Base-by-base conservation (phyloP, 1,140 invertebrate species). In the Idris sp. region DNA sequence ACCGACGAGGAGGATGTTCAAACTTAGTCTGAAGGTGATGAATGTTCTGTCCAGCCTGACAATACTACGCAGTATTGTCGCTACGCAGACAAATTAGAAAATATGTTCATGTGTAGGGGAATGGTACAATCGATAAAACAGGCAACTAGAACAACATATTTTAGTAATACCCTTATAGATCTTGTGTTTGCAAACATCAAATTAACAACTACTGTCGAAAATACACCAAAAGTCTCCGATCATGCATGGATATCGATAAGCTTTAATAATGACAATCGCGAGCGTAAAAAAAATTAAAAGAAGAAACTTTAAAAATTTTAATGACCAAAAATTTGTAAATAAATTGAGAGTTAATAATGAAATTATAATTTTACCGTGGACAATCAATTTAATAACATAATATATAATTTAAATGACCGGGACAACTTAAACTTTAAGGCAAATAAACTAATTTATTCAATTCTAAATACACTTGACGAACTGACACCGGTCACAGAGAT, bases 381-480 rank as follows among this genome's bases (percentile, higher is more conserved):
- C 19, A 49, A 49, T 35, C 26, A n/a, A 15, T 7, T 44, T n/a
- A 44, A 48, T 31, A 48, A n/a, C 28, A 13, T 13, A n/a, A 19
- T 2, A 14, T n/a, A 43, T n/a, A n/a, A n/a, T n/a, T n/a, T n/a
- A n/a, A n/a, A n/a, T n/a, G n/a, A n/a, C n/a, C n/a, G n/a, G n/a
- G 46, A 51, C 26, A 62, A 62, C 1, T 51, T 62, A 51, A 51
- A 62, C 25, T 19, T 10, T 43, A 33, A 62, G 6, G 44, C 58
- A n/a, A 51, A 62, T 51, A 51, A 41, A 16, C 51, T 62, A 41
- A 62, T 62, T 51, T 41, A 62, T 62, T 51, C 26, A 0, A 30
- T 62, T 10, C 4, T 1, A 0, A 43, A 31, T 25, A 62, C 31
- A 1, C 7, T 58, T 4, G 38, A 53, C 6, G 16, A 53, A 1